These are phyloP conservation scores for Argyresthia goedartella DNA, from an alignment of 2,888 invertebrate genomes.

Conservation along the genomic window DNA sequence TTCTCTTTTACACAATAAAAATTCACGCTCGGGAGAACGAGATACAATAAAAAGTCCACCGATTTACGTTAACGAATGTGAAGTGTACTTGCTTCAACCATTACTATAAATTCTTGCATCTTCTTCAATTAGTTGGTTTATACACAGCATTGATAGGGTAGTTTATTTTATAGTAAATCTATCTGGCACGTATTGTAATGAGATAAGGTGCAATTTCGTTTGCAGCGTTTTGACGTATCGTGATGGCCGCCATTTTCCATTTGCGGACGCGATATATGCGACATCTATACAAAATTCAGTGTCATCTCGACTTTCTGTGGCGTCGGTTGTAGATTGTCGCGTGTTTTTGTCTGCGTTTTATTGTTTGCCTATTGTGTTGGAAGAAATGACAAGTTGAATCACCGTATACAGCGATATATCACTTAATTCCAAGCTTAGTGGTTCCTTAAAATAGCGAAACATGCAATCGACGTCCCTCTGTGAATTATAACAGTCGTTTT, in stretches of 20 bases:
- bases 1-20: not conserved
- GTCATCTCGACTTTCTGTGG: slow-evolving; percentile 51
- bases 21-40: not conserved
- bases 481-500: slow-evolving; percentile 21
- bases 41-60: not conserved
- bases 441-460: slow-evolving; percentile 21
- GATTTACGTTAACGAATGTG: slow-evolving; percentile 3
- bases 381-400: slow-evolving; percentile 49
- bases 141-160: not conserved
- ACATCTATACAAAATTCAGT: slow-evolving; percentile 61
- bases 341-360: slow-evolving; percentile 21
- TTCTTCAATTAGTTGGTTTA: slow-evolving; percentile 6
- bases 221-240: slow-evolving; percentile 39
- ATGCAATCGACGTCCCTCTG: slow-evolving; percentile 15
- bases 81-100: slow-evolving; percentile 2
- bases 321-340: slow-evolving; percentile 25
- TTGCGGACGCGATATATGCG: slow-evolving; percentile 44
- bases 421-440: slow-evolving; percentile 17
- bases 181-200: not conserved
- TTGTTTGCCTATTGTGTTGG: slow-evolving; percentile 60
- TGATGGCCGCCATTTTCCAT: slow-evolving; percentile 58
- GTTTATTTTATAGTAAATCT: not conserved
- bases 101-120: slow-evolving; percentile 3
- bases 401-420: slow-evolving; percentile 24
- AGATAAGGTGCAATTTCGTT: slow-evolving; percentile 21